These are phyloP conservation scores for Petrolisthes manimaculis DNA, from an alignment of 2,888 invertebrate genomes.

Conservation along the genomic window DNA sequence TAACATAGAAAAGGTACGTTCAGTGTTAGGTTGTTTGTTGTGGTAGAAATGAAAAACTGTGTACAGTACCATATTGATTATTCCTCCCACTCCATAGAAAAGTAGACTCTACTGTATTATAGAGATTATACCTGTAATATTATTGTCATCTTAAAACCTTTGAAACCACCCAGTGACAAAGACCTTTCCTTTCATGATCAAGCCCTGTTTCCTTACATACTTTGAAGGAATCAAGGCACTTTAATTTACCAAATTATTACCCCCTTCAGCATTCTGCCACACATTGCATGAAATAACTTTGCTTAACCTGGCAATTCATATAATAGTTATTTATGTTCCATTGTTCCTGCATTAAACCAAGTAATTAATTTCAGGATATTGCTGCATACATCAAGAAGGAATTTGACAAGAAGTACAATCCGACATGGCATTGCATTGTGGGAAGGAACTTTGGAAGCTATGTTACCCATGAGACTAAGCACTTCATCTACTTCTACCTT, in stretches of 20 bases:
- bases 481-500: constrained; percentile 99
- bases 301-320: too few species aligned
- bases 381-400: constrained; percentile 99
- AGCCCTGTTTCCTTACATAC: too few species aligned
- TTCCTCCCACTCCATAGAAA: background rate
- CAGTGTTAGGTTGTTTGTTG: background rate
- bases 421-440: constrained; percentile 99
- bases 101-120: background rate
- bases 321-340: too few species aligned
- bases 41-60: background rate
- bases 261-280: too few species aligned
- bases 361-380: constrained; percentile 81
- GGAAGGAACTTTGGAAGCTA: constrained; percentile 99
- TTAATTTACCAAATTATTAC: too few species aligned
- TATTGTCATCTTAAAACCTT: background rate
- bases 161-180: too few species aligned
- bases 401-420: constrained; percentile 99
- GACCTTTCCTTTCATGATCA: too few species aligned
- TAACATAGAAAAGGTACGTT: constrained; percentile 93
- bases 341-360: too few species aligned
- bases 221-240: too few species aligned
- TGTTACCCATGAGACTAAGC: constrained; percentile 98
- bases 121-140: background rate
- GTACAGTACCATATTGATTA: background rate
- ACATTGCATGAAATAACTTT: too few species aligned